These are phyloP conservation scores for Thripadectes ignobilis DNA, from an alignment of 2,797 vertebrate species.

Conservation along the genomic window DNA sequence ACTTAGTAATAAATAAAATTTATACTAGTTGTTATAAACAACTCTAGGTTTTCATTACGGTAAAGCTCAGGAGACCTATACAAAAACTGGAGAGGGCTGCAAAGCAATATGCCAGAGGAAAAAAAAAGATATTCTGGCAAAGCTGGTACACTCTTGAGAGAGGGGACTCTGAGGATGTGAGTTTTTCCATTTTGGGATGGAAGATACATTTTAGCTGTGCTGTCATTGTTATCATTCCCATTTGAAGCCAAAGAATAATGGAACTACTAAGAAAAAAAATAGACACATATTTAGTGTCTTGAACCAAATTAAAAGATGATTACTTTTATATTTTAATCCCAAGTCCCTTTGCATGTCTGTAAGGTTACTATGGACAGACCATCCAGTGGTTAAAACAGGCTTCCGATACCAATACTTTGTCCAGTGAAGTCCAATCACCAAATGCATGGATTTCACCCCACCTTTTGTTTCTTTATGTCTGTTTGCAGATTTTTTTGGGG, in stretches of 20 bases:
- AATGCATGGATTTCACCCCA: background rate
- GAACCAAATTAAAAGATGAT: background rate
- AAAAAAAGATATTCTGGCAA: background rate
- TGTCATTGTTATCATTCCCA: background rate
- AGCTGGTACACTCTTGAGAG: background rate
- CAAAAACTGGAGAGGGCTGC: background rate
- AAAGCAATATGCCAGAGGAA: background rate
- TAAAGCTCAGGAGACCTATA: background rate
- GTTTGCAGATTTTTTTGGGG: rapidly evolving
- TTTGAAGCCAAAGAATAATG: background rate
- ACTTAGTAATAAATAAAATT: background rate
- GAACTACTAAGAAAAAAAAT: background rate
- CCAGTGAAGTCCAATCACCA: background rate
- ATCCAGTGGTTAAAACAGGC: background rate
- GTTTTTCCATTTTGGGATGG: background rate
- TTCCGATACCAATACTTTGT: background rate
- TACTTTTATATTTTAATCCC: background rate
- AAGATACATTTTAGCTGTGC: background rate
- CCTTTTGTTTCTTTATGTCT: background rate
- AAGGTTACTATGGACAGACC: background rate
- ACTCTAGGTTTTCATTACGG: background rate
- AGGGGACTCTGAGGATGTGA: background rate
- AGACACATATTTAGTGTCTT: background rate
- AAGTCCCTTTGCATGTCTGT: background rate
- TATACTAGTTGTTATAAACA: background rate